Conservation (phyloP, 2,888 invertebrate genomes). For the Caradrina kadenii region DNA sequence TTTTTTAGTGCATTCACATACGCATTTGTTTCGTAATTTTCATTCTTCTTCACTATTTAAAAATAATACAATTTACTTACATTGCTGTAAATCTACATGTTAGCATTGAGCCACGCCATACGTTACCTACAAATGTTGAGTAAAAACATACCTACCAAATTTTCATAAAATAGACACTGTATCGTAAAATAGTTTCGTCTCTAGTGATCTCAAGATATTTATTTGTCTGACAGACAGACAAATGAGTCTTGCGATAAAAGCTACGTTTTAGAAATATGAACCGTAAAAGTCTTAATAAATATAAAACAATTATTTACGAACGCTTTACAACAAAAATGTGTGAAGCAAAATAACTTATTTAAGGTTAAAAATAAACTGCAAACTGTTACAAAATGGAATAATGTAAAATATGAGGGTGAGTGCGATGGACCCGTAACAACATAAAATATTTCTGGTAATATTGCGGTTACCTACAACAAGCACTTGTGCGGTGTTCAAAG, state of each 20-base stretch:
- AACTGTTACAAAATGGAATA: constrained; percentile 72
- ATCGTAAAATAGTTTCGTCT: constrained; percentile 57
- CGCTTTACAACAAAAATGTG: constrained; percentile 47
- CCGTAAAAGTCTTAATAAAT: constrained; percentile 56
- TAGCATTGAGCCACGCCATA: not conserved
- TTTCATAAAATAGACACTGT: constrained; percentile 35
- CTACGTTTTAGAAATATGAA: constrained; percentile 53
- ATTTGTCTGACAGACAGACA: constrained; percentile 54
- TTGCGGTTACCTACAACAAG: constrained; percentile 83
- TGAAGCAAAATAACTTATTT: constrained; percentile 54
- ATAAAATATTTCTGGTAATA: constrained; percentile 83
- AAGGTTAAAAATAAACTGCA: constrained; percentile 73
- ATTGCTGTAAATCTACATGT: not conserved
- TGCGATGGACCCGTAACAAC: constrained; percentile 77
- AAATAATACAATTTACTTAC: not conserved
- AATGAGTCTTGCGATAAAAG: constrained; percentile 56
- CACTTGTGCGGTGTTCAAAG: constrained; percentile 78
- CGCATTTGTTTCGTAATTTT: not conserved
- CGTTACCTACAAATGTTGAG: constrained; percentile 8
- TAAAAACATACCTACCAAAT: constrained; percentile 8
- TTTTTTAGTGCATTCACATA: not conserved
- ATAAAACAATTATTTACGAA: constrained; percentile 44
- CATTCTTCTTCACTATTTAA: not conserved
- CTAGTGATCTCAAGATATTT: constrained; percentile 56
- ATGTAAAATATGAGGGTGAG: constrained; percentile 74